Evolutionary conservation across 2,797 vertebrate species (phyloP).

Genomic region (Syngnathus rostellatus): DNA sequence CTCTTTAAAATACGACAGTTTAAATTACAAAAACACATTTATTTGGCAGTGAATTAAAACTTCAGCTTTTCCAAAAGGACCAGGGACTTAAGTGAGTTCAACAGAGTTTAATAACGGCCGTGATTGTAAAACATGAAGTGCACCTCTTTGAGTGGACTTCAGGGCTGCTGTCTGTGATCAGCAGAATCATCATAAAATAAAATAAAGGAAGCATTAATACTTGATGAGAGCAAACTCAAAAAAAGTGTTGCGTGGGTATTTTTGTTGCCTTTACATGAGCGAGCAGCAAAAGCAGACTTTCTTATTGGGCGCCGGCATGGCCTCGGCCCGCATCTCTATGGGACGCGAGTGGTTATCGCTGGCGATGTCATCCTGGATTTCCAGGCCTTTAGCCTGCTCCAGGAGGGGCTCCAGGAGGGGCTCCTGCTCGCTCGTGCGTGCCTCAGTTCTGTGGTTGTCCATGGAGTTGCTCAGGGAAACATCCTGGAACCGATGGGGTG

Average conservation of each 20-base stretch:
- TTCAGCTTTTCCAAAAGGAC: neutral
- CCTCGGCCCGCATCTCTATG: slow-evolving; percentile 17
- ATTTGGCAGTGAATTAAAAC: neutral
- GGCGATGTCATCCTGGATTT: slow-evolving; percentile 15
- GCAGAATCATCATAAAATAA: neutral
- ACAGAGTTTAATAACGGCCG: neutral
- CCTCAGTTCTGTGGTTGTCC: slow-evolving; percentile 24
- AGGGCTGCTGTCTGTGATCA: neutral
- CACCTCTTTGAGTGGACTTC: neutral
- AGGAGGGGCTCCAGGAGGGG: slow-evolving; percentile 63
- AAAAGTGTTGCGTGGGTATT: neutral
- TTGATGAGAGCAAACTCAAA: neutral
- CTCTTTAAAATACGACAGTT: neutral
- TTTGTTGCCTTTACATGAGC: slow-evolving; percentile 55
- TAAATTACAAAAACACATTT: neutral
- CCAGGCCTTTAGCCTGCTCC: slow-evolving; percentile 22
- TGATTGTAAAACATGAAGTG: neutral
- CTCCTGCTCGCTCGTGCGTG: slow-evolving; percentile 41
- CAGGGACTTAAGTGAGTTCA: neutral
- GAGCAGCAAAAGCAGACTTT: slow-evolving; percentile 70
- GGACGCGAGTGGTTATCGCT: slow-evolving; percentile 9
- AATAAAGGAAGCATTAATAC: neutral
- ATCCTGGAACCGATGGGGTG: slow-evolving; percentile 54
- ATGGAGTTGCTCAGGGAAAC: slow-evolving; percentile 46
- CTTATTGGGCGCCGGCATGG: slow-evolving; percentile 31